Evolutionary conservation across 1,140 invertebrate species (phyloP).

Genomic region (Drosophila grimshawi): DNA sequence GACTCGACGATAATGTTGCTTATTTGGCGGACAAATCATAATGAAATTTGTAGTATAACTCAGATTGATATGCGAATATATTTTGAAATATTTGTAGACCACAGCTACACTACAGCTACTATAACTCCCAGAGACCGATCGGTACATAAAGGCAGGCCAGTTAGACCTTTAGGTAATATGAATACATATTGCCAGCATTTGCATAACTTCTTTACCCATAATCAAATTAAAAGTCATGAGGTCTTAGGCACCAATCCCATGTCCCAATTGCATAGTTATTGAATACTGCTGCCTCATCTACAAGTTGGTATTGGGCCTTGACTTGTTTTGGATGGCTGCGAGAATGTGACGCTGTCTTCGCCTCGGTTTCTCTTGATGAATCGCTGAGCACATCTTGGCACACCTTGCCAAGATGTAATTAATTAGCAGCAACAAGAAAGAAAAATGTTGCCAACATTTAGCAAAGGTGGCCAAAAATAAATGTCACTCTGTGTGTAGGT

Average conservation of each 20-base stretch:
- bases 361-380: slow-evolving; percentile 16
- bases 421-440: slow-evolving; percentile 43
- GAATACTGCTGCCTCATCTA: slow-evolving; percentile 18
- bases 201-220: too few relatives aligned
- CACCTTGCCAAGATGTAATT: slow-evolving; percentile 42
- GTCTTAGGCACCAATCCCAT: neutral
- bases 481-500: slow-evolving; percentile 21
- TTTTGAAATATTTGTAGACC: too few relatives aligned
- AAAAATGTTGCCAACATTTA: slow-evolving; percentile 15
- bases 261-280: slow-evolving; percentile 5
- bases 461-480: slow-evolving; percentile 24
- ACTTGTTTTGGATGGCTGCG: slow-evolving; percentile 10
- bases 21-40: too few relatives aligned
- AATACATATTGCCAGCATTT: too few relatives aligned
- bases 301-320: slow-evolving; percentile 37
- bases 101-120: too few relatives aligned
- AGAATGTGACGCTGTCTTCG: slow-evolving; percentile 15
- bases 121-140: too few relatives aligned
- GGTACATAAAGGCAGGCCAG: too few relatives aligned
- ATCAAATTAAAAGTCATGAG: slow-evolving; percentile 32
- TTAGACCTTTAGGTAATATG: too few relatives aligned
- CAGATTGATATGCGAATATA: too few relatives aligned
- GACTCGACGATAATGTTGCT: too few relatives aligned
- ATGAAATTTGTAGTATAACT: too few relatives aligned
- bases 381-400: slow-evolving; percentile 36